Base-by-base conservation (phyloP, 37 sponge, comb jelly and placozoan species). In the Axinella damicornis region DNA sequence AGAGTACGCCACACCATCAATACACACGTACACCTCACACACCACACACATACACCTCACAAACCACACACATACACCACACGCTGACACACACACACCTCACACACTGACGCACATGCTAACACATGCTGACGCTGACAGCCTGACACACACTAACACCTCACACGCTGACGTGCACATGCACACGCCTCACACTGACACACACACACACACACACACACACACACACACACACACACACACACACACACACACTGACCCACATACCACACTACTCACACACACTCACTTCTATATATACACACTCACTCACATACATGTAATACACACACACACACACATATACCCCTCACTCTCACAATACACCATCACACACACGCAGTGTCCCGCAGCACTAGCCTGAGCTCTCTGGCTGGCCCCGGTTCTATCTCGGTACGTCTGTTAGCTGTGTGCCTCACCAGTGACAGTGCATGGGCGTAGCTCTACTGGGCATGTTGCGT, bases 341-440 rank as follows among this genome's bases (percentile, higher is more conserved):
- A 40, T 24, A 73, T 53, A 41, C 53, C 38, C 73, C n/a, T n/a
- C n/a, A n/a, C n/a, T n/a, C n/a, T n/a, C n/a, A n/a, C n/a, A n/a
- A 38, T 53, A 17, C 54, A n/a, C n/a, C n/a, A 4, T 12, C 46
- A 4, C 46, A 12, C 46, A 4, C 46, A 46, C 9, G 46, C 46
- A 87, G 87, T 87, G 80, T 87, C 87, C 11, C 58, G 87, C 25
- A 87, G 87, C 55, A 87, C 87, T 1, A 87, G 87, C 72, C 38
- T 82, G 22, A 83, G 83, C 34, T 89, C 89, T 41, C 20, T 82
- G 19, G 36, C 77, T 36, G 57, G 79, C 52, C 53, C 46, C 1
- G 69, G 57, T 58, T 69, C 78, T 21, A 79, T 53, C 60, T 71
- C 78, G 25, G 82, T 88, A 32, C 57, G 88, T 81, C 46, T 17